A percentile compares a stretch with the other conserved stretches of the same genome.
Evolutionary conservation across 1,140 invertebrate species (phyloP).

Genomic region (Diorhabda sublineata): DNA sequence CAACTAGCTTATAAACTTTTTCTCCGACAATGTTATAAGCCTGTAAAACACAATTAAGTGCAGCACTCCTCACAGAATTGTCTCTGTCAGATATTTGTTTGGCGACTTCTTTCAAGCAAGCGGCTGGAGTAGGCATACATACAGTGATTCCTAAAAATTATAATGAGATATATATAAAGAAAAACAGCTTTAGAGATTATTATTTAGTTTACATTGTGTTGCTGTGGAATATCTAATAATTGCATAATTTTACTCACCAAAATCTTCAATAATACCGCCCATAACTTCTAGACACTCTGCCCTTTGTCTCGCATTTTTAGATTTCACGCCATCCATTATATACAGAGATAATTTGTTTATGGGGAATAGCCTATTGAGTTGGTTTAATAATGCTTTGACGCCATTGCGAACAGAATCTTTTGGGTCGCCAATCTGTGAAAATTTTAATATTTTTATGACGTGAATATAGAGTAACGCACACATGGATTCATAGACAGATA

Average conservation of each 20-base stretch:
- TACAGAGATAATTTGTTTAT: conserved; percentile 84
- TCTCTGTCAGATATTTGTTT: conserved; percentile 93
- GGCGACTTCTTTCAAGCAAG: conserved; percentile 87
- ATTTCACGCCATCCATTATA: conserved; percentile 92
- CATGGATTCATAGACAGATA: too few relatives aligned
- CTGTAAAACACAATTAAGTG: conserved; percentile 88
- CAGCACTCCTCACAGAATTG: conserved; percentile 92
- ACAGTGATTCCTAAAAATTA: conserved; percentile 52
- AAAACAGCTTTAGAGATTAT: too few relatives aligned
- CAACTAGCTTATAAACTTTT: conserved; percentile 85
- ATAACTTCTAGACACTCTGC: conserved; percentile 93
- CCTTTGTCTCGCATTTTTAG: conserved; percentile 93
- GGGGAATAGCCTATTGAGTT: conserved; percentile 81
- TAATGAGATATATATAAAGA: background rate
- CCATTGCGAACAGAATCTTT: conserved; percentile 91
- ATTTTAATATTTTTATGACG: background rate
- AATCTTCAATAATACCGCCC: conserved; percentile 79
- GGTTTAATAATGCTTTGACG: conserved; percentile 80
- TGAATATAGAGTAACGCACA: too few relatives aligned
- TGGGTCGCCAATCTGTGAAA: conserved; percentile 80
- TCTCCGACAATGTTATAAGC: conserved; percentile 90
- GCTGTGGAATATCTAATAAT: too few relatives aligned
- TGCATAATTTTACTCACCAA: conserved; percentile 57
- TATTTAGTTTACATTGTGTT: too few relatives aligned
- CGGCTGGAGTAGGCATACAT: conserved; percentile 71